Conservation (phyloP, 2,888 invertebrate species). For the Xestia c-nigrum region DNA sequence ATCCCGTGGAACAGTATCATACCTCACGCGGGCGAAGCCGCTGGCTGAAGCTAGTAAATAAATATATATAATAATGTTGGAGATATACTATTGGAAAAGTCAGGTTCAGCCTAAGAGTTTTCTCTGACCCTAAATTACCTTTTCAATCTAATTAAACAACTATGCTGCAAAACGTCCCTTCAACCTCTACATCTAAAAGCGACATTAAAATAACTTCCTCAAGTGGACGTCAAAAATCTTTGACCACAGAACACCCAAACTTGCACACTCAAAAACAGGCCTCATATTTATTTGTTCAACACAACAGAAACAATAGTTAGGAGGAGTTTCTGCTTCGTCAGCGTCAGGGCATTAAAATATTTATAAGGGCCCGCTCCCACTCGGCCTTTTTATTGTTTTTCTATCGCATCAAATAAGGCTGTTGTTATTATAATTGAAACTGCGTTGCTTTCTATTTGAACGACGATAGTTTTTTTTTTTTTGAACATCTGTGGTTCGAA, state of each 20-base stretch:
- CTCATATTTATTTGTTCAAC: conserved; percentile 64
- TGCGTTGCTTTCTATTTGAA: conserved; percentile 53
- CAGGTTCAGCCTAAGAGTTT: background rate
- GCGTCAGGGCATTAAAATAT: conserved; percentile 80
- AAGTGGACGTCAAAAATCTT: conserved; percentile 25
- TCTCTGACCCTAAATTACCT: background rate
- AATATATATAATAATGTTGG: too few relatives aligned
- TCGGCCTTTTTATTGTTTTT: conserved; percentile 61
- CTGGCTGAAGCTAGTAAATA: too few relatives aligned
- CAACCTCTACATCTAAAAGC: background rate
- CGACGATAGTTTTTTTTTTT: conserved; percentile 10
- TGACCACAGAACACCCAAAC: conserved; percentile 39
- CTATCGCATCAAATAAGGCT: conserved; percentile 53
- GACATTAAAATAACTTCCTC: conserved; percentile 15
- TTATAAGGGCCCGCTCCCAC: conserved; percentile 72
- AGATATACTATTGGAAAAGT: too few relatives aligned
- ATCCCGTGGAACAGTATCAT: too few relatives aligned
- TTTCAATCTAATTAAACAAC: background rate
- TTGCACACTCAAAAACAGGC: conserved; percentile 31
- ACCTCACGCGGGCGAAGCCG: too few relatives aligned
- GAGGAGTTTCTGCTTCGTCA: conserved; percentile 75
- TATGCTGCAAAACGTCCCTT: background rate
- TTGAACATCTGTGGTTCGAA: conserved; percentile 34
- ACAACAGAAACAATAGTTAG: conserved; percentile 62
- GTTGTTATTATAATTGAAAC: conserved; percentile 60